A percentile compares a stretch with the other conserved stretches of the same genome.
Evolutionary conservation across 2,888 invertebrate genomes (phyloP).

Genomic region (Gasteruption jaculator): DNA sequence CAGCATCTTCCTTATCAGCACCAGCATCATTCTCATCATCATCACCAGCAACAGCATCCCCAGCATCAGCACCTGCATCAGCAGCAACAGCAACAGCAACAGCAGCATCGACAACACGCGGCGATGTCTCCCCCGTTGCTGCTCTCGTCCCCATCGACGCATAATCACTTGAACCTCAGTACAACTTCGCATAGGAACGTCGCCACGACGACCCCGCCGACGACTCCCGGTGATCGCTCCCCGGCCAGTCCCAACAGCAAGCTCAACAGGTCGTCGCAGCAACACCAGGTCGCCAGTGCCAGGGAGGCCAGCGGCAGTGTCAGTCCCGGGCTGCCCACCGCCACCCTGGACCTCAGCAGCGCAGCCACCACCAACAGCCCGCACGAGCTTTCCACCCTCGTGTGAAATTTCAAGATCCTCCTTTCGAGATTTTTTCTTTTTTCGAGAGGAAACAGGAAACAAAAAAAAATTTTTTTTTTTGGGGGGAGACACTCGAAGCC

Average conservation of each 20-base stretch:
- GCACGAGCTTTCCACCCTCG: slow-evolving; percentile 68
- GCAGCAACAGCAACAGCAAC: slow-evolving; percentile 22
- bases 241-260: slow-evolving; percentile 37
- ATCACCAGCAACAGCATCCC: slow-evolving; percentile 18
- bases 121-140: slow-evolving; percentile 34
- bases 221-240: slow-evolving; percentile 45
- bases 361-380: slow-evolving; percentile 63
- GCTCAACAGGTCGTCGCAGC: slow-evolving; percentile 33
- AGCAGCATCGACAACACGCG: slow-evolving; percentile 31
- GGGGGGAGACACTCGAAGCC: neutral
- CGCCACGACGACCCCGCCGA: slow-evolving; percentile 40
- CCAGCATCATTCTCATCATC: slow-evolving; percentile 25
- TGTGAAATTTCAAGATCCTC: slow-evolving; percentile 54
- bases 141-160: slow-evolving; percentile 33
- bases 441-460: neutral
- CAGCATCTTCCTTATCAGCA: slow-evolving; percentile 23
- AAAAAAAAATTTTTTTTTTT: slow-evolving; percentile 6
- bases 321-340: slow-evolving; percentile 61
- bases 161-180: slow-evolving; percentile 32
- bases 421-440: neutral
- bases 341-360: slow-evolving; percentile 63
- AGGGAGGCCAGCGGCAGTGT: slow-evolving; percentile 61
- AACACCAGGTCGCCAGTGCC: slow-evolving; percentile 25
- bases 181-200: slow-evolving; percentile 27
- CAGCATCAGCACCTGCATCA: too few species aligned